phyloP scores from a whole-genome alignment of 2,113 vertebrate genomes.

The Guaruba guarouba region DNA sequence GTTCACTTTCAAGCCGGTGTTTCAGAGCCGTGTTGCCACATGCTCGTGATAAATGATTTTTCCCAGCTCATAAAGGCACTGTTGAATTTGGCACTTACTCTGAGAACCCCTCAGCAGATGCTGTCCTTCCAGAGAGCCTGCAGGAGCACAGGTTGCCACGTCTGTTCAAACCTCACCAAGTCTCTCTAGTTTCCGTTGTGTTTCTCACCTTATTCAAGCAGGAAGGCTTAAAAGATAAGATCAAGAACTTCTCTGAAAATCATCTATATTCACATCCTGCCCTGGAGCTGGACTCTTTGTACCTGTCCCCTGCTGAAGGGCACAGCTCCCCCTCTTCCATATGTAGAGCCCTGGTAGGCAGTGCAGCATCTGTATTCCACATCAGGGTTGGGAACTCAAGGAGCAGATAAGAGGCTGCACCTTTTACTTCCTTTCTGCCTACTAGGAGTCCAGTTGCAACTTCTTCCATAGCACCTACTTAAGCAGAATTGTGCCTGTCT shows the following conservation, averaged over 20 bases:
- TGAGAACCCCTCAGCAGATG: not conserved
- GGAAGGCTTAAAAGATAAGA: not conserved
- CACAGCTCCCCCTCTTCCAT: not conserved
- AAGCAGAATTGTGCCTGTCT: not conserved
- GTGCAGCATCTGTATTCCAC: not conserved
- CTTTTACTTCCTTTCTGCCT: not conserved
- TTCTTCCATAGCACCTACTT: not conserved
- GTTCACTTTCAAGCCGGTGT: not conserved
- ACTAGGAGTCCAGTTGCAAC: not conserved
- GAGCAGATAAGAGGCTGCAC: not conserved
- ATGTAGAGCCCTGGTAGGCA: not conserved
- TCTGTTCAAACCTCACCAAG: not conserved
- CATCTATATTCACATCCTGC: not conserved
- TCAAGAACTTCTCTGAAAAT: slow-evolving; percentile 3
- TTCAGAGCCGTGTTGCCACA: rapidly evolving
- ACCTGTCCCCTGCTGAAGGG: not conserved
- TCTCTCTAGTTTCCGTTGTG: rapidly evolving
- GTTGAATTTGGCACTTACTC: not conserved
- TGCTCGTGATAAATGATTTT: not conserved
- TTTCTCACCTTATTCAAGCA: not conserved
- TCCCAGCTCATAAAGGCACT: not conserved
- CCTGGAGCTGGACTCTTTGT: not conserved
- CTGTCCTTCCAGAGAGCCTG: not conserved
- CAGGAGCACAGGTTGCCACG: rapidly evolving
- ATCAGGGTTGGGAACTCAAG: not conserved